Evolutionary conservation across 2,113 vertebrate genomes (phyloP), one percentile per base, ranked within the genome.

Genomic region (Rissa tridactyla): DNA sequence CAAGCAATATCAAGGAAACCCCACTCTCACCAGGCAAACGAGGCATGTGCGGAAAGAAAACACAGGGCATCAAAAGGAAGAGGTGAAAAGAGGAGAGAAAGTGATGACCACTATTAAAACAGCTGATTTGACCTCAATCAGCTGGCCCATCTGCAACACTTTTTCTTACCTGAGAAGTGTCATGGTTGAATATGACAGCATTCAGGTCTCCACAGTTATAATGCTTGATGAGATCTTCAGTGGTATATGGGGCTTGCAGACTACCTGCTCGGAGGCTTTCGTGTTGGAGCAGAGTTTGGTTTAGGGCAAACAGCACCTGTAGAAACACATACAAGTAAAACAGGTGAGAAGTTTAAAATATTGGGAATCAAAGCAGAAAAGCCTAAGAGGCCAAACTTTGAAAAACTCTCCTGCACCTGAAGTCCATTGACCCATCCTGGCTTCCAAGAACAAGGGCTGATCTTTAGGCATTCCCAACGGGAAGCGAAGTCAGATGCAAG

Each of bases 161-260:
- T 61, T 8, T 66, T 62, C 96, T 96, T 96, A 99, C 99, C 98
- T 99, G 99, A 65, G 99, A 98, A 34, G 98, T 98, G 96, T 99
- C 99, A 3, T 99, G 99, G 97, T 98, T 99, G 97, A 99, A 99
- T 97, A 99, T 99, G 94, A 99, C 98, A 26, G 98, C 97, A 13
- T 98, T 98, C 96, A 99, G 98, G 96, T 99, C 98, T 82, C 99
- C 99, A 60, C 99, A 99, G 95, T 99, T 99, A 95, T 99, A 99
- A 95, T 99, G 99, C 66, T 98, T 99, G 98, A 99, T 99, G 96
- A 99, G 99, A 96, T 99, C 99, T 96, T 99, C 98, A 0, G 98
- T 99, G 90, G 98, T 99, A 42, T 99, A 99, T 1, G 98, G 97
- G 3, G 97, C 98, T 95, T 99, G 98, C 92, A 99, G 90, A 66